Evolutionary conservation across 2,888 invertebrate species (phyloP), one percentile per base, ranked within the genome.

Genomic region (Hoplodrina ambigua): DNA sequence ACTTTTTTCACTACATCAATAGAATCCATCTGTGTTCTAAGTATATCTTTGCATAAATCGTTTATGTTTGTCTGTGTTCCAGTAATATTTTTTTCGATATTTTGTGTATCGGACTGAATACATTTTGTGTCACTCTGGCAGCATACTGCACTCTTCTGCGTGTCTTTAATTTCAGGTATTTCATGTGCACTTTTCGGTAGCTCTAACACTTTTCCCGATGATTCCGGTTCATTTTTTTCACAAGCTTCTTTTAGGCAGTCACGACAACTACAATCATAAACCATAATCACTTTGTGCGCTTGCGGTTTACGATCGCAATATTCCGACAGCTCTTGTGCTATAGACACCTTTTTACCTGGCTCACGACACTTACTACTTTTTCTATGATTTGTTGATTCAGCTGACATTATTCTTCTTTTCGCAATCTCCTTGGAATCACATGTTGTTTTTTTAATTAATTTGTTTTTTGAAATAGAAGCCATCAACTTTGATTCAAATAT

Each of bases 131-230:
- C 46, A 59, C 41, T 15, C 46, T 46, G 46, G 17, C 17, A 11
- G 6, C 8, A 41, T 41, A 41, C 13, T 41, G 41, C 11, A 66
- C 11, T n/a, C 49, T 37, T 11, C 13, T 10, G 19, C 37, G 25
- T 37, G 25, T 30, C 1, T 52, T 33, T 33, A 37, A 8, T 37
- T 37, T 37, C 37, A 37, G 37, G 8, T 37, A 1, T 37, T 37
- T 37, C 37, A 37, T 37, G 37, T 8, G 8, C 37, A 37, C 0
- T 37, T 37, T 37, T 37, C 41, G 50, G 55, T 50, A 75, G 8
- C 4, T 52, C 73, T 44, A 57, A 56, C 4, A 78, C 33, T 44
- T 62, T 46, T 37, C 54, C 79, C 4, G 59, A 2, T 11, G 46
- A 33, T 0, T 30, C 56, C 7, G n/a, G 6, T 30, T 50, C 8